These are phyloP conservation scores for Pangasianodon gigas DNA, from an alignment of 2,113 vertebrate genomes.

Conservation along the genomic window DNA sequence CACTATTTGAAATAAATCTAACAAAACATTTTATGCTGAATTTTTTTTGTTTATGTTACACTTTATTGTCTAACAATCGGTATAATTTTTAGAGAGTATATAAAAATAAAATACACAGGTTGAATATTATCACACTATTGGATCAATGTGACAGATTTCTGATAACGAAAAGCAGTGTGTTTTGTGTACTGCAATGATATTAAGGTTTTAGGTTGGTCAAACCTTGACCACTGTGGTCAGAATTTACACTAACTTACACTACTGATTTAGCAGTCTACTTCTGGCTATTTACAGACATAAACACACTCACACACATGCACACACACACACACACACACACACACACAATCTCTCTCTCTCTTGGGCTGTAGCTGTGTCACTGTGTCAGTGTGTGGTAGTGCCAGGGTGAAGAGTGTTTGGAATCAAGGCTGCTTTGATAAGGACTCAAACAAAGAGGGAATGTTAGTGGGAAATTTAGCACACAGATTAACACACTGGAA, in stretches of 20 bases:
- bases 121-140: conserved; percentile 81
- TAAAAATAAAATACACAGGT: conserved; percentile 80
- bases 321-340: too few species aligned
- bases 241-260: too few species aligned
- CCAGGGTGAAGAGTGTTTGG: neutral
- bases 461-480: neutral
- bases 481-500: neutral
- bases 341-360: too few species aligned
- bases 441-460: neutral
- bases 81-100: conserved; percentile 71
- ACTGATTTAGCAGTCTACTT: too few species aligned
- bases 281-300: too few species aligned
- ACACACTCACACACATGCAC: too few species aligned
- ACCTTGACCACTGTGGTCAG: too few species aligned
- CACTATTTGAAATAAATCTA: too few species aligned
- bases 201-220: too few species aligned
- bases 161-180: too few species aligned
- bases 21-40: neutral
- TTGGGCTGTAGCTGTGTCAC: neutral
- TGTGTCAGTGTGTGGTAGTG: conserved; percentile 12
- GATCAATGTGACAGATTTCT: conserved; percentile 76
- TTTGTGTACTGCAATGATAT: too few species aligned
- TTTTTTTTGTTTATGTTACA: neutral
- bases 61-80: conserved; percentile 46
- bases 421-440: conserved; percentile 32